Conservation (phyloP, 2,113 vertebrate genomes). For the Herpailurus yagouaroundi region DNA sequence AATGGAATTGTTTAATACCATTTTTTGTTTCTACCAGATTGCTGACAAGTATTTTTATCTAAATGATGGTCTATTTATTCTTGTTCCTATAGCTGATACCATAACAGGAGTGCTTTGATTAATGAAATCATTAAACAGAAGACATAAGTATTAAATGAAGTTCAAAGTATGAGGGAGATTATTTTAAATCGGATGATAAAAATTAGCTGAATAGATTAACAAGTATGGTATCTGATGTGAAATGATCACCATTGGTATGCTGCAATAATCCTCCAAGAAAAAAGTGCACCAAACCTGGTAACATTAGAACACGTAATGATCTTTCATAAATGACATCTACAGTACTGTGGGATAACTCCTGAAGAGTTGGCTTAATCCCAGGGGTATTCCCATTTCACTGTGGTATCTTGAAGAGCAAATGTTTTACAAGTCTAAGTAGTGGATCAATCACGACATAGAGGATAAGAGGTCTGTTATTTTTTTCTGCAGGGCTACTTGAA, state of each 20-base stretch:
- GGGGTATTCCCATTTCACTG: not conserved
- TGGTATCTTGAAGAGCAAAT: not conserved
- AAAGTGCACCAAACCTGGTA: not conserved
- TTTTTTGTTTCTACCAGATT: not conserved
- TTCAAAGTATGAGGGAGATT: not conserved
- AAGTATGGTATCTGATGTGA: not conserved
- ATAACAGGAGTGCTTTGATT: not conserved
- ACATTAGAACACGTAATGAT: not conserved
- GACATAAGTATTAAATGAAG: not conserved
- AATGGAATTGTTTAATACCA: not conserved
- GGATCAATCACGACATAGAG: not conserved
- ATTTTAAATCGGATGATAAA: conserved; percentile 46
- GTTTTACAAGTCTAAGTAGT: not conserved
- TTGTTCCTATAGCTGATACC: not conserved
- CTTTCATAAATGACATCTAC: not conserved
- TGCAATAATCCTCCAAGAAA: not conserved
- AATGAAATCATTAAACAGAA: conserved; percentile 27
- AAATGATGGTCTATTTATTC: not conserved
- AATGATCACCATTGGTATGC: not conserved
- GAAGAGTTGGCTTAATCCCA: not conserved
- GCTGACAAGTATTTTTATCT: not conserved
- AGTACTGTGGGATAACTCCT: not conserved
- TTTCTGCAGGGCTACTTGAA: not conserved
- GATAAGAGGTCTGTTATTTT: not conserved
- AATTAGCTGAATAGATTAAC: not conserved